Evolutionary conservation across 2,113 vertebrate species (phyloP), one percentile per base, ranked within the genome.

Genomic region (Periophthalmodon schlosseri): DNA sequence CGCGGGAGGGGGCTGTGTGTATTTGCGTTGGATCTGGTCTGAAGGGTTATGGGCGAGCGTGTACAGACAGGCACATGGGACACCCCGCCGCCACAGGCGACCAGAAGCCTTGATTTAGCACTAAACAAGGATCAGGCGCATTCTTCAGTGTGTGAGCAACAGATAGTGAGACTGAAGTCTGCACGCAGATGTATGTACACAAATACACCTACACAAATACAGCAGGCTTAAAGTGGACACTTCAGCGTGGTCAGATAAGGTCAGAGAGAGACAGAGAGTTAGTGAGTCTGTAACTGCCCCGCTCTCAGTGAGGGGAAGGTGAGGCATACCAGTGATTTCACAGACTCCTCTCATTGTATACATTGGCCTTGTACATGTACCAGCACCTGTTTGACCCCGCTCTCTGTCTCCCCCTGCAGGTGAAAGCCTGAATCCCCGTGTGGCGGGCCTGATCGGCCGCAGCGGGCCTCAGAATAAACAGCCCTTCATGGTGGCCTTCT

Each of bases 401-500:
- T 85, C 82, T 91, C 33, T 91, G 85, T 87, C 80, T 78, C 87
- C 84, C 85, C 68, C 34, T 79, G 58, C 83, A 99, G 97, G 96
- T 12, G 96, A 97, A 80, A 99, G 96, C 73, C 92, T 98, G 83
- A 98, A 97, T 72, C 97, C 96, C 78, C 96, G 95, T 58, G 44
- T 95, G 87, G 96, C 95, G 0, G 97, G 97, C 46, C 94, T 99
- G 2, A 95, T 99, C 0, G 96, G 97, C 44, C 95, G 94, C 68
- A 96, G 94, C 1, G 97, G 97, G 68, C 97, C 96, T 0, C 97
- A 99, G 93, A 98, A 95, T 90, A 99, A 99, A 91, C 97, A 99
- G 85, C 96, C 97, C 0, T 99, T 99, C 94, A 99, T 97, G 58
- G 97, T 99, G 72, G 97, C 96, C 84, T 99, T 99, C 89, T 99